phyloP scores from a whole-genome alignment of 2,888 invertebrate genomes.

The Xiphydria camelus region DNA sequence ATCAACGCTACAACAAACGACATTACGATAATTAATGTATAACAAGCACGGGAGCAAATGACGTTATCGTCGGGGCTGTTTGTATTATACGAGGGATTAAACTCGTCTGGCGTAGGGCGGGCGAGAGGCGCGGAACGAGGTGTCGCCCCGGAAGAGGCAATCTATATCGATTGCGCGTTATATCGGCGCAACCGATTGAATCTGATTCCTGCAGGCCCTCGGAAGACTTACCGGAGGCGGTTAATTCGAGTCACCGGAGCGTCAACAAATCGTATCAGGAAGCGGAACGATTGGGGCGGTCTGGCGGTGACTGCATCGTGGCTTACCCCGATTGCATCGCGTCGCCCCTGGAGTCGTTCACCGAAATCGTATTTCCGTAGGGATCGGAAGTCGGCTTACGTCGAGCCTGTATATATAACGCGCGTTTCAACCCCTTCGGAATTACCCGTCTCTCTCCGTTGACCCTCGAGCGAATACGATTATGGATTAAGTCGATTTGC shows the following conservation, averaged over 20 bases:
- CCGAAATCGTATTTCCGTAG: constrained; percentile 43
- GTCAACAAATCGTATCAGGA: constrained; percentile 47
- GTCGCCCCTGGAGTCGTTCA: constrained; percentile 52
- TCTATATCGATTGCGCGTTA: no score
- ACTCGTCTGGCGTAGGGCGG: no score
- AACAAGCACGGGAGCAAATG: no score
- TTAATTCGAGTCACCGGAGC: constrained; percentile 39
- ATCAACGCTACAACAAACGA: no score
- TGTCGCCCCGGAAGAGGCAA: no score
- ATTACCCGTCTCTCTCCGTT: background rate
- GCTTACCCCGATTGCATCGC: constrained; percentile 48
- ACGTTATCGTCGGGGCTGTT: no score
- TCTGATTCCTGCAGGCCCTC: constrained; percentile 42
- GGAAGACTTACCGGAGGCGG: constrained; percentile 43
- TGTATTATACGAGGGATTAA: no score
- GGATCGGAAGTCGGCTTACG: constrained; percentile 4
- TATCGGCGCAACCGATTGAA: no score
- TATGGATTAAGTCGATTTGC: background rate
- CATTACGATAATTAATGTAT: no score
- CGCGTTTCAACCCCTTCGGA: background rate
- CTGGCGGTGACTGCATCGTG: constrained; percentile 46
- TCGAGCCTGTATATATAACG: no score
- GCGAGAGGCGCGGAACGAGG: no score
- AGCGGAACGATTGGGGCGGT: constrained; percentile 50
- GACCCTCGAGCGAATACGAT: background rate